Evolutionary conservation across 2,797 vertebrate genomes (phyloP).

Genomic region (Falco berigora): DNA sequence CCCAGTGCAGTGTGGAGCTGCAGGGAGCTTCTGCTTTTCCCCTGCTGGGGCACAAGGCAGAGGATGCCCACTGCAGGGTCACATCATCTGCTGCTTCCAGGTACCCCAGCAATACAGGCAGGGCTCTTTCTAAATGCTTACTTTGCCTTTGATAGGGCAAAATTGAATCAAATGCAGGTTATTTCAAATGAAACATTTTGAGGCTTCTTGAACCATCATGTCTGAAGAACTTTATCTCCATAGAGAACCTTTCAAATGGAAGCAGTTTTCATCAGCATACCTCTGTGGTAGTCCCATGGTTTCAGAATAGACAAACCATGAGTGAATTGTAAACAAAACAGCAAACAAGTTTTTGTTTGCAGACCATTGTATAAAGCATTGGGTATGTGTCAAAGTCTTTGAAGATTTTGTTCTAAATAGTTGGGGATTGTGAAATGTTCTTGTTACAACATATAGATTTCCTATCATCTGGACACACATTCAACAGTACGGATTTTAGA

Average conservation of each 20-base stretch:
- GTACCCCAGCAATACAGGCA: neutral
- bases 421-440: neutral
- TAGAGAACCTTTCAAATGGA: neutral
- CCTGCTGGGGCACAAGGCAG: neutral
- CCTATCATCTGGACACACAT: neutral
- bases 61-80: neutral
- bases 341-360: neutral
- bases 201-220: neutral
- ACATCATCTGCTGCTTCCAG: neutral
- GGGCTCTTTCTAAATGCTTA: neutral
- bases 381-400: neutral
- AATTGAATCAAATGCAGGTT: neutral
- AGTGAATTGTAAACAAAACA: neutral
- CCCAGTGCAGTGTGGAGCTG: accelerated
- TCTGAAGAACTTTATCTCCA: neutral
- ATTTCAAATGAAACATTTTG: neutral
- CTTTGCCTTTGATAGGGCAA: neutral
- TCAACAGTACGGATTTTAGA: neutral
- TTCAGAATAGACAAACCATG: neutral
- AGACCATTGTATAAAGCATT: neutral
- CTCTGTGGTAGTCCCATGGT: neutral
- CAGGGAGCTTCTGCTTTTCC: neutral
- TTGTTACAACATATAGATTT: neutral
- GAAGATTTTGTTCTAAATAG: neutral
- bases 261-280: neutral